Evolutionary conservation across 2,888 invertebrate species (phyloP).

Genomic region (Adelphocoris suturalis): DNA sequence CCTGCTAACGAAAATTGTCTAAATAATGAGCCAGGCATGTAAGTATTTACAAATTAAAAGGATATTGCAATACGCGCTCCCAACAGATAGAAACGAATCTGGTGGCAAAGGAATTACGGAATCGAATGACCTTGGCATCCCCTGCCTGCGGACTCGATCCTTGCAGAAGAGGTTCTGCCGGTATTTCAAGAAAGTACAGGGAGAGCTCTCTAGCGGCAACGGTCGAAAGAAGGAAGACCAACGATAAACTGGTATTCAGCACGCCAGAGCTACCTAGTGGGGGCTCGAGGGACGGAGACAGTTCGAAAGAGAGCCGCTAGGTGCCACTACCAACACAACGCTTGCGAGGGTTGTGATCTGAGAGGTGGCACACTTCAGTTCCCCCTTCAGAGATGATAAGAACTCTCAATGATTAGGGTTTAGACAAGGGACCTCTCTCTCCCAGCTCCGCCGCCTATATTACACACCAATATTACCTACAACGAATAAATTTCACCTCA

Average conservation of each 20-base stretch:
- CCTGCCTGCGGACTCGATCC: background rate
- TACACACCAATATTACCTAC: too few relatives aligned
- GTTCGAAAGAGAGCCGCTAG: background rate
- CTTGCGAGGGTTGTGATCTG: background rate
- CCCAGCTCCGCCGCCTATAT: too few relatives aligned
- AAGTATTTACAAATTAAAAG: too few relatives aligned
- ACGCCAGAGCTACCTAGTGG: background rate
- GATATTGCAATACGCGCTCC: background rate
- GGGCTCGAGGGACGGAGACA: background rate
- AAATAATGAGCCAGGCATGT: too few relatives aligned
- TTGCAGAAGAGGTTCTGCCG: background rate
- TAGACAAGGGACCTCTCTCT: too few relatives aligned
- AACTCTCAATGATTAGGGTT: background rate
- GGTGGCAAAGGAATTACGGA: background rate
- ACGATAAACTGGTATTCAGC: background rate
- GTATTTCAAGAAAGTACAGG: background rate
- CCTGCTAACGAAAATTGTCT: too few relatives aligned
- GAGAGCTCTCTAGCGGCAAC: background rate
- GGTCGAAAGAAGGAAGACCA: background rate
- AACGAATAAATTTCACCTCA: too few relatives aligned
- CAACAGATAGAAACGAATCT: background rate
- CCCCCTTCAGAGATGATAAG: background rate
- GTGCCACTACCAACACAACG: background rate
- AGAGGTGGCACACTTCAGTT: background rate
- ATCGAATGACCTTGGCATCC: background rate